Conservation (phyloP, 2,113 vertebrate species). For the Meles meles region DNA sequence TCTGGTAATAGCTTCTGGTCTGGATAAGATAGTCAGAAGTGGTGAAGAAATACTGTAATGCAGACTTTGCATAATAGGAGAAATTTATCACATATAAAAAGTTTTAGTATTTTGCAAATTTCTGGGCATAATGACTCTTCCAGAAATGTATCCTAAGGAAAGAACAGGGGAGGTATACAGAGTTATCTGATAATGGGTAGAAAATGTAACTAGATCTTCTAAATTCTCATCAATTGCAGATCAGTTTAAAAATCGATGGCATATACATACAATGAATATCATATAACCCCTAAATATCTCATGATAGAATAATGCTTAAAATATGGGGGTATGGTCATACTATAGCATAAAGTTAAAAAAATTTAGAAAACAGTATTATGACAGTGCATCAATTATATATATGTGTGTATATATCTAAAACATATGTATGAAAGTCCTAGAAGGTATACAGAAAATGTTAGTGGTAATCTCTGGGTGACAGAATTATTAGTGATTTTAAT, state of each 20-base stretch:
- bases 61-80: not conserved
- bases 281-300: not conserved
- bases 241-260: not conserved
- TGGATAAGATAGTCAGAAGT: not conserved
- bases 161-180: not conserved
- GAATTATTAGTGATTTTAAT: conserved; percentile 55
- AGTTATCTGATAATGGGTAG: not conserved
- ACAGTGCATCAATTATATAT: not conserved
- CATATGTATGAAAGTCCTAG: not conserved
- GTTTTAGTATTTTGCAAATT: conserved; percentile 12
- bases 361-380: not conserved
- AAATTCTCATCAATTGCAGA: not conserved
- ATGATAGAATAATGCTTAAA: not conserved
- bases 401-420: not conserved
- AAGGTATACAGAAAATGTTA: conserved; percentile 18
- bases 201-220: not conserved
- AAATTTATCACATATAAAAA: not conserved
- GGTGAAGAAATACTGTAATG: not conserved
- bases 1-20: too few relatives aligned
- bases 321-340: not conserved
- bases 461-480: not conserved
- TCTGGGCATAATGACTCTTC: not conserved
- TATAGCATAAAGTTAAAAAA: not conserved
- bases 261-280: not conserved
- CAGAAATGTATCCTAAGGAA: not conserved